A percentile compares a stretch with the other conserved stretches of the same genome.
phyloP scores from a whole-genome alignment of 2,113 vertebrate species.

The Cavia aperea region DNA sequence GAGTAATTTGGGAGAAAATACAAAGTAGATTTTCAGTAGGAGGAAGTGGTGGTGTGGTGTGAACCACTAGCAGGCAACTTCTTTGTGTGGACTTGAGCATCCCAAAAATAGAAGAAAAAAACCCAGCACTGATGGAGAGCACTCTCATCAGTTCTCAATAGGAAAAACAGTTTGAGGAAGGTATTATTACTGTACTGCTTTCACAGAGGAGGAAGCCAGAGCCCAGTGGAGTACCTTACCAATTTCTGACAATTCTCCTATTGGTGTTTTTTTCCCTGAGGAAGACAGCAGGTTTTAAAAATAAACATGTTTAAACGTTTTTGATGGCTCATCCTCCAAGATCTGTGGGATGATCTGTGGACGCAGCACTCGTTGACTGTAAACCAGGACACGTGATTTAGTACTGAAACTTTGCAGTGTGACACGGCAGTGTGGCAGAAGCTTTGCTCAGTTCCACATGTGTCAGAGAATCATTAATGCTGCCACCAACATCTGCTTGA shows the following conservation, averaged over 20 bases:
- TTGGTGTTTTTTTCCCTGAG: background rate
- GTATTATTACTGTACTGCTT: background rate
- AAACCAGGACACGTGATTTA: background rate
- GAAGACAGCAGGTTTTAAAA: background rate
- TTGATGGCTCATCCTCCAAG: background rate
- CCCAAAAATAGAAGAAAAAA: background rate
- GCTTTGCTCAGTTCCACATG: slow-evolving; percentile 29
- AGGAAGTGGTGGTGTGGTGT: background rate
- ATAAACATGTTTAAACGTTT: background rate
- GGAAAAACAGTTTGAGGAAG: background rate
- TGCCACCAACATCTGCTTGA: slow-evolving; percentile 40
- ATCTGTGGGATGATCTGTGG: background rate
- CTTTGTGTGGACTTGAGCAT: background rate
- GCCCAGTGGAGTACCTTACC: background rate
- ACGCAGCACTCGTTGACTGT: background rate
- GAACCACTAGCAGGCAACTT: background rate
- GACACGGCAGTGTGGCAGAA: background rate
- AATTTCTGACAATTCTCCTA: background rate
- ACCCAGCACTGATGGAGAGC: background rate
- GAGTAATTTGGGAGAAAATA: background rate
- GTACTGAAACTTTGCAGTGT: background rate
- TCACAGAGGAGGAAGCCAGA: background rate
- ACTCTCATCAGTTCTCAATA: background rate
- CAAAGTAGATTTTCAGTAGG: background rate
- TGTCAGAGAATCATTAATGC: slow-evolving; percentile 46